Percentiles rank a stretch among this genome's conserved stretches.
Evolutionary conservation across 2,113 vertebrate genomes (phyloP).

Genomic region (Embiotoca jacksoni): DNA sequence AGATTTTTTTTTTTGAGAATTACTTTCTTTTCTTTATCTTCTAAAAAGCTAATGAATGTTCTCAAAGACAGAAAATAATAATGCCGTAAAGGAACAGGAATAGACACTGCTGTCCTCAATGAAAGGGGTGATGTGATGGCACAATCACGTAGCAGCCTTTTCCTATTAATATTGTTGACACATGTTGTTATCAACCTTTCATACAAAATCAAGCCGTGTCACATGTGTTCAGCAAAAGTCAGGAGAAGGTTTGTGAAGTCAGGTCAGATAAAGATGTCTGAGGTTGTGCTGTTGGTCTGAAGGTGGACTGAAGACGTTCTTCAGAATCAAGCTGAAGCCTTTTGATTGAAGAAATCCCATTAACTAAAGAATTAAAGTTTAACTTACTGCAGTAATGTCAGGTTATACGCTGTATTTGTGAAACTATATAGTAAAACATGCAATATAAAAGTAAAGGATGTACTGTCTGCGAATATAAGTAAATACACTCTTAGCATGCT

Average conservation of each 20-base stretch:
- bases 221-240: conserved; percentile 3
- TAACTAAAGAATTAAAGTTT: no score
- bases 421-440: not conserved
- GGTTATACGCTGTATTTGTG: not conserved
- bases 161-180: conserved; percentile 8
- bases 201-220: conserved; percentile 15
- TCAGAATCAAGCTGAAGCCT: not conserved
- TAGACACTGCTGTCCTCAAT: not conserved
- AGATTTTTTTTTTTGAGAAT: not conserved
- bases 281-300: not conserved
- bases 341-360: not conserved
- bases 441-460: not conserved
- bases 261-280: not conserved
- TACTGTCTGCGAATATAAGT: not conserved
- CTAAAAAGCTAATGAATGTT: not conserved
- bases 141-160: no score
- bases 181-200: conserved; percentile 6
- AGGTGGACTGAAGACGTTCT: not conserved
- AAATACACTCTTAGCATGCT: not conserved
- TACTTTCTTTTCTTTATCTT: conserved; percentile 4
- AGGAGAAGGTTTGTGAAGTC: not conserved
- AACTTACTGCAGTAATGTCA: not conserved
- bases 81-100: not conserved
- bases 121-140: conserved; percentile 1
- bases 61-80: not conserved